Conservation (phyloP, 92 coral and sea anemone species). For the Plumapathes pennacea region DNA sequence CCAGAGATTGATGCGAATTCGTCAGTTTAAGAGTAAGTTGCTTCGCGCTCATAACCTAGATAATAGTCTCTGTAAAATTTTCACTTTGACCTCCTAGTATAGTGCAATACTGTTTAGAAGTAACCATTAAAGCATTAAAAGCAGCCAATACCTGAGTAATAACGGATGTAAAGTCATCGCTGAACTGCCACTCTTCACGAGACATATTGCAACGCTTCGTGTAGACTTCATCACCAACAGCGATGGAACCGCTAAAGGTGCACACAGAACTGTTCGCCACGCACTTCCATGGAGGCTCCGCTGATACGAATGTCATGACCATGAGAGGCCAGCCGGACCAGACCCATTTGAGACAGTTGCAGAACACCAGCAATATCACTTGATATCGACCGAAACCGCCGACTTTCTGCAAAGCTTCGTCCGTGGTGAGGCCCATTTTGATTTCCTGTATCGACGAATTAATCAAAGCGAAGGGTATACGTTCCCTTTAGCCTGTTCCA, state of each 20-base stretch:
- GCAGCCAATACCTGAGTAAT: conserved; percentile 88
- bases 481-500: too few relatives aligned
- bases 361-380: conserved; percentile 39
- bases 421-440: conserved; percentile 51
- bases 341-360: conserved; percentile 37
- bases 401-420: conserved; percentile 57
- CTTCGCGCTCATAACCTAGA: too few relatives aligned
- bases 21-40: too few relatives aligned
- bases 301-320: conserved; percentile 54
- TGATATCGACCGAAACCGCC: conserved; percentile 84
- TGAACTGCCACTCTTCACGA: conserved; percentile 75
- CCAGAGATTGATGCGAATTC: too few relatives aligned
- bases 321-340: conserved; percentile 55
- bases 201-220: conserved; percentile 58
- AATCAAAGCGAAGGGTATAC: too few relatives aligned
- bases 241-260: conserved; percentile 46
- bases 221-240: conserved; percentile 41
- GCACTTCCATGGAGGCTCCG: conserved; percentile 82
- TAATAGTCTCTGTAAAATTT: too few relatives aligned
- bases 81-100: too few relatives aligned
- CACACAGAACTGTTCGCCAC: conserved; percentile 55
- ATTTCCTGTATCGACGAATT: too few relatives aligned
- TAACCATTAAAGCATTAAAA: too few relatives aligned
- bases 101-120: too few relatives aligned
- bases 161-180: conserved; percentile 63